Evolutionary conservation across 1,140 invertebrate genomes (phyloP).

Genomic region (Drosophila ogumai): DNA sequence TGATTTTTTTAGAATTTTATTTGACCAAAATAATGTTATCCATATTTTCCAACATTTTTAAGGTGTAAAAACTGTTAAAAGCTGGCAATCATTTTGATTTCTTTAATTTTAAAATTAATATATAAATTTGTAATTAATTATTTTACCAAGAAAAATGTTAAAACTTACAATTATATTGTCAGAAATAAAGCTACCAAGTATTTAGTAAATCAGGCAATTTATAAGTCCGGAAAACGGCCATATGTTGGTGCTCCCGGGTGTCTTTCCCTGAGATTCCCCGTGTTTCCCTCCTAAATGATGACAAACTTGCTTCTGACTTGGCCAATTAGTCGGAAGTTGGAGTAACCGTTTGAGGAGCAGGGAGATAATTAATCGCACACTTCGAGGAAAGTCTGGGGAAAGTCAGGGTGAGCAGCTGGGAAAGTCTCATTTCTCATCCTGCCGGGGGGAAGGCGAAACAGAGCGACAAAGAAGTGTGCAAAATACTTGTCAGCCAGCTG

Average conservation of each 20-base stretch:
- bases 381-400: neutral
- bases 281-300: neutral
- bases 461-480: constrained; percentile 9
- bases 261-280: neutral
- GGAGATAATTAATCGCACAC: constrained; percentile 36
- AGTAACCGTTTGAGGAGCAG: constrained; percentile 8
- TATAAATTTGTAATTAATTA: too few species aligned
- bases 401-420: neutral
- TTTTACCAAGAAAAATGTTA: neutral
- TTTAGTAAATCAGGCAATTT: neutral
- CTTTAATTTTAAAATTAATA: too few species aligned
- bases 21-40: too few species aligned
- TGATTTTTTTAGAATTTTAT: too few species aligned
- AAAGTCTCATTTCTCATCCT: constrained; percentile 26
- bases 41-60: too few species aligned
- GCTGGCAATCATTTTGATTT: too few species aligned
- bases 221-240: neutral
- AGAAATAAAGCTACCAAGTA: neutral
- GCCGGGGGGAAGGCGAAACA: neutral
- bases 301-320: constrained; percentile 20
- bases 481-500: constrained; percentile 20
- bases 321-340: constrained; percentile 32
- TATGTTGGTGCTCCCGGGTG: neutral
- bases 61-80: too few species aligned
- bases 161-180: too few species aligned